phyloP scores from a whole-genome alignment of 2,797 vertebrate species.

The Synanceia verrucosa region DNA sequence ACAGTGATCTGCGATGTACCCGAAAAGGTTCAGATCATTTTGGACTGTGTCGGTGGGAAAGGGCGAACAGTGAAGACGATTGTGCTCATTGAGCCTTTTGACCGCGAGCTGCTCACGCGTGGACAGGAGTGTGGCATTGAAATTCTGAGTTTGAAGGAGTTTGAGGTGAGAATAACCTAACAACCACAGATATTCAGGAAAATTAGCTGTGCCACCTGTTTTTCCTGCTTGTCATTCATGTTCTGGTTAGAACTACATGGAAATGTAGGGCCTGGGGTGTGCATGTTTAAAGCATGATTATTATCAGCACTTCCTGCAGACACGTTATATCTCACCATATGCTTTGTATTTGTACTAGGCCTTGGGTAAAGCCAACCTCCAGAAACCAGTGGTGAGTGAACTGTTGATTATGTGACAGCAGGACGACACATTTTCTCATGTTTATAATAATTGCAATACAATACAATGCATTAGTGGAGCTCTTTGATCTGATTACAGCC shows the following conservation, averaged over 20 bases:
- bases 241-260: neutral
- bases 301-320: neutral
- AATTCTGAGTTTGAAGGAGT: constrained; percentile 85
- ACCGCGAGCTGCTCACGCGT: constrained; percentile 83
- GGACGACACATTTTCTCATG: neutral
- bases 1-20: constrained; percentile 91
- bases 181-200: neutral
- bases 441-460: neutral
- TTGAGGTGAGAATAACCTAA: constrained; percentile 84
- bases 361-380: constrained; percentile 74
- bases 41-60: constrained; percentile 82
- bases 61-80: constrained; percentile 84
- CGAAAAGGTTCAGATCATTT: constrained; percentile 87
- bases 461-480: constrained; percentile 4
- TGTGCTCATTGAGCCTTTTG: constrained; percentile 89
- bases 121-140: constrained; percentile 87
- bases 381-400: constrained; percentile 75
- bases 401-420: neutral
- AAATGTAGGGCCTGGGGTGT: neutral
- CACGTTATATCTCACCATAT: neutral
- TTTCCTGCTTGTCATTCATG: neutral
- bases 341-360: constrained; percentile 59
- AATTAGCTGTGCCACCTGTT: neutral
- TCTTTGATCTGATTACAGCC: constrained; percentile 81
- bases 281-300: neutral